Base-by-base conservation (phyloP, 2,797 vertebrate genomes). In the Mallotus villosus region DNA sequence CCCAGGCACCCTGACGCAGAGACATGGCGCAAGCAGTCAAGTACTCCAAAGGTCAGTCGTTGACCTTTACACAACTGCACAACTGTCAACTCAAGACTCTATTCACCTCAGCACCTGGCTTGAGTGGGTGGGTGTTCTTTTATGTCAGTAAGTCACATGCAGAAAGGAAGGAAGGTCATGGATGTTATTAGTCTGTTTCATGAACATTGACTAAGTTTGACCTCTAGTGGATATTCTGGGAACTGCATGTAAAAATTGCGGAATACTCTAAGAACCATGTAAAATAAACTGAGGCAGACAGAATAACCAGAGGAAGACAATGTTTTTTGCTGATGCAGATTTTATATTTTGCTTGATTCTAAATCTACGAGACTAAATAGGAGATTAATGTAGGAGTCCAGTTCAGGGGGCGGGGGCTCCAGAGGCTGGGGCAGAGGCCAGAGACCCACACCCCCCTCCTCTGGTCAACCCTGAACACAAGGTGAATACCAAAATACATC, bases 301-400 rank as follows among this genome's bases (percentile, higher is more conserved):
- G 2, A 67, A 19, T 67, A 61, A 70, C 17, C 63, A 75, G 62
- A 76, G 19, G n/a, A 71, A 82, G 37, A 68, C 79, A 4, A 21
- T 22, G 9, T 62, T 68, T 81, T n/a, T 41, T 85, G 83, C 83
- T 78, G 80, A 76, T 80, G 83, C 83, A 85, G 25, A 80, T 77
- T 83, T 85, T 83, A 75, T 85, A 81, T 81, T 84, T 84, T 85
- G 83, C 83, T 80, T 83, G 74, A 80, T 73, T 78, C 83, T 85
- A 83, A 76, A 58, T 78, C 81, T 82, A 83, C 78, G 77, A 64
- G 72, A 78, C 63, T 67, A 67, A n/a, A 3, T 49, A 81, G 70
- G 41, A 69, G 66, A 85, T 74, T 80, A 74, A 67, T 81, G 81
- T 46, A 74, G 66, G 73, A 65, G 77, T 63, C 58, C 57, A 72